Evolutionary conservation across 2,888 invertebrate genomes (phyloP).

Genomic region (Allygus modestus): DNA sequence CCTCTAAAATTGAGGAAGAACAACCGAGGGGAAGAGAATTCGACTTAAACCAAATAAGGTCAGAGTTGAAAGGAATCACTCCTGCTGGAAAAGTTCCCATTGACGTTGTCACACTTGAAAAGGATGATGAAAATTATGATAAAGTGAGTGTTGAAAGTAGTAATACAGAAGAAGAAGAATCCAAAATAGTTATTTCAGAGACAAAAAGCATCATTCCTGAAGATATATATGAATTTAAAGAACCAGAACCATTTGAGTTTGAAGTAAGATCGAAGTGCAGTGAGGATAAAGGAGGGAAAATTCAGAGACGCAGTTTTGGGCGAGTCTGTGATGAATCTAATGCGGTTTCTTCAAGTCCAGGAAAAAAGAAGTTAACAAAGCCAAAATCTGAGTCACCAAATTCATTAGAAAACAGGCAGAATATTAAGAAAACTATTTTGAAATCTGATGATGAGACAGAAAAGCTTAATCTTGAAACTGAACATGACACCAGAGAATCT

Average conservation of each 20-base stretch:
- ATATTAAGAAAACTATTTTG: slow-evolving; percentile 48
- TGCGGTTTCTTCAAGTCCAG: slow-evolving; percentile 57
- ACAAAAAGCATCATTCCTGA: slow-evolving; percentile 68
- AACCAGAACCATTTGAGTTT: slow-evolving; percentile 92
- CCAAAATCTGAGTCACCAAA: slow-evolving; percentile 62
- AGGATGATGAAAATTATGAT: slow-evolving; percentile 65
- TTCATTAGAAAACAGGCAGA: slow-evolving; percentile 55
- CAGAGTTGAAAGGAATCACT: slow-evolving; percentile 88
- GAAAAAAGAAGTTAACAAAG: slow-evolving; percentile 56
- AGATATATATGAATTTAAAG: slow-evolving; percentile 93
- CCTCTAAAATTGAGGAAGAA: slow-evolving; percentile 73
- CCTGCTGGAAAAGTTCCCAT: slow-evolving; percentile 77
- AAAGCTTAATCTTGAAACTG: slow-evolving; percentile 30
- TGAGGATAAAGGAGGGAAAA: slow-evolving; percentile 68
- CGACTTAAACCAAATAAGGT: slow-evolving; percentile 90
- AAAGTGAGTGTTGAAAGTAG: slow-evolving; percentile 58
- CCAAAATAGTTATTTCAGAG: slow-evolving; percentile 49
- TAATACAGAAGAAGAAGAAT: slow-evolving; percentile 61
- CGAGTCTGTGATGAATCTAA: slow-evolving; percentile 75
- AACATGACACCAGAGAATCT: slow-evolving; percentile 4
- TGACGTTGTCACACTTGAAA: slow-evolving; percentile 53
- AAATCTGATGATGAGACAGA: slow-evolving; percentile 56
- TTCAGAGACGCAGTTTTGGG: slow-evolving; percentile 74
- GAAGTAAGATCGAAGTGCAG: slow-evolving; percentile 80
- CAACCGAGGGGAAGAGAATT: slow-evolving; percentile 84